Base-by-base conservation (phyloP, 2,797 vertebrate genomes). In the Anguilla anguilla region DNA sequence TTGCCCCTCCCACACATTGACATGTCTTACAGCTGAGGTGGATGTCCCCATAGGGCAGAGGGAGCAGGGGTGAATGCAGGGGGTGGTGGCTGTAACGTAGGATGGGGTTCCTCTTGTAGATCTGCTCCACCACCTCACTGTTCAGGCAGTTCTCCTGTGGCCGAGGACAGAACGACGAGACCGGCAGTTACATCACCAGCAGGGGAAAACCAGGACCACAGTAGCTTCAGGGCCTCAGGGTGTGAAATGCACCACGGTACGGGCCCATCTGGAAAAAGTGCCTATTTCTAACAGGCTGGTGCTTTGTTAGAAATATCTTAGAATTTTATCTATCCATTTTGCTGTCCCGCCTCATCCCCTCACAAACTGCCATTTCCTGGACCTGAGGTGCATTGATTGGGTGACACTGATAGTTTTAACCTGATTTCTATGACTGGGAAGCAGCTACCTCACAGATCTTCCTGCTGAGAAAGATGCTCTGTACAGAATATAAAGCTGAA, bases 51-150 rank as follows among this genome's bases (percentile, higher is more conserved):
- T 99, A 99, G 0, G 98, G 98, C 89, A 99, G 96, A 0, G 99
- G 98, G 91, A 99, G 94, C 43, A 99, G 95, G 0, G 99, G 98
- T 0, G 98, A 97, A 91, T 98, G 98, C 92, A 99, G 92, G 0
- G 98, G 97, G 89, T 99, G 98, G 86, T 97, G 96, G 55, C 98
- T 99, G 93, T 97, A 97, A 67, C 99, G 97, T 0, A 99, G 97
- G 92, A 99, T 99, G 53, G 99, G 99, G 93, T 99, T 99, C 92
- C 99, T 97, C 93, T 96, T 98, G 93, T 98, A 99, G 91, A 99
- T 98, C 95, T 99, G 99, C 90, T 99, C 98, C 91, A 99, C 98
- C 86, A 99, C 98, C 22, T 99, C 98, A 0, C 92, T 90, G 92
- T 99, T 99, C 91, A 99, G 94, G 91, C 97, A 98, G 95, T 99